These are phyloP conservation scores for Nipponacmea schrenckii DNA, from an alignment of 2,888 invertebrate genomes.

Conservation along the genomic window DNA sequence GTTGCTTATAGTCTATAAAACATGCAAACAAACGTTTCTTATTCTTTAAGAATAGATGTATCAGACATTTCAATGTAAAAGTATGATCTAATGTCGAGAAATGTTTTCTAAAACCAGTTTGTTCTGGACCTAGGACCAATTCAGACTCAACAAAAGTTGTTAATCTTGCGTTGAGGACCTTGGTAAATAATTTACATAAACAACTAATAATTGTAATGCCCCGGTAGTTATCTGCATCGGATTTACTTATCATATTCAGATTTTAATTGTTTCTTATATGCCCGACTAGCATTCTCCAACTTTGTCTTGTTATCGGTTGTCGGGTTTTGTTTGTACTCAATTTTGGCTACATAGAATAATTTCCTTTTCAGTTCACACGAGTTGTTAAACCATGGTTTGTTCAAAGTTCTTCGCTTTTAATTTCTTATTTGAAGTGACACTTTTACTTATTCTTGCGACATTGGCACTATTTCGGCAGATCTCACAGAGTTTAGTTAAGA, in stretches of 20 bases:
- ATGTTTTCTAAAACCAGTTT: slow-evolving; percentile 5
- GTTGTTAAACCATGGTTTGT: too few relatives aligned
- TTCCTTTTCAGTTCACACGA: too few relatives aligned
- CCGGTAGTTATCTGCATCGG: slow-evolving; percentile 15
- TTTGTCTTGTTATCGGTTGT: too few relatives aligned
- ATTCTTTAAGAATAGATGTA: slow-evolving; percentile 8
- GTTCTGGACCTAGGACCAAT: neutral
- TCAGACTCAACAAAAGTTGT: neutral
- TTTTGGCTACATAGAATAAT: too few relatives aligned
- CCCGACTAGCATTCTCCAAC: too few relatives aligned
- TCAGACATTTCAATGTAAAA: neutral
- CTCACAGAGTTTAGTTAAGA: too few relatives aligned
- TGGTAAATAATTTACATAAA: neutral
- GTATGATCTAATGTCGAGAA: slow-evolving; percentile 11
- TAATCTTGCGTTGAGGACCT: neutral
- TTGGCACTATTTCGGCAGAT: too few relatives aligned
- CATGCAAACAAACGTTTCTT: slow-evolving; percentile 8
- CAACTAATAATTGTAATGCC: slow-evolving; percentile 12
- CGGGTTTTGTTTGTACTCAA: too few relatives aligned
- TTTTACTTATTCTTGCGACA: too few relatives aligned
- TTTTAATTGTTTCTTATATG: too few relatives aligned
- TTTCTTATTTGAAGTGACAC: too few relatives aligned
- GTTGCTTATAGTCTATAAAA: neutral
- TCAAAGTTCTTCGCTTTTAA: too few relatives aligned
- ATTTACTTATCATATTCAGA: neutral